Evolutionary conservation across 2,888 invertebrate genomes (phyloP).

Genomic region (Leptothorax acervorum): DNA sequence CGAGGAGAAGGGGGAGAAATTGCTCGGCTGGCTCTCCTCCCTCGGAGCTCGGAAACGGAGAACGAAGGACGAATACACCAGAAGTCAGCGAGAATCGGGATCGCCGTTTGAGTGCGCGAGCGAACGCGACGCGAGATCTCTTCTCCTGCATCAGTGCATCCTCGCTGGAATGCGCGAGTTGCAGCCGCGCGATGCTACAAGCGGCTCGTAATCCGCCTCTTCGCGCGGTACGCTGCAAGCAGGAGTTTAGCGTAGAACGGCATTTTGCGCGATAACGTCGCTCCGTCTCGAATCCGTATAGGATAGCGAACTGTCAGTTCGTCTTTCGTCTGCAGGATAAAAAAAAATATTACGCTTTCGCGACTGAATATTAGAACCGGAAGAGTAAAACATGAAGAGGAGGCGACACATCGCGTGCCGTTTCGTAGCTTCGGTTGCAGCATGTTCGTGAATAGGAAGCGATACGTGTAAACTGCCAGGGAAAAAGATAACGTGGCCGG

Average conservation of each 20-base stretch:
- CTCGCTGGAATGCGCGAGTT: conserved; percentile 39
- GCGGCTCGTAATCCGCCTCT: conserved; percentile 18
- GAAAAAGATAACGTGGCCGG: conserved; percentile 64
- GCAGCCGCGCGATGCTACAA: conserved; percentile 9
- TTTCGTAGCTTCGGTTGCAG: conserved; percentile 19
- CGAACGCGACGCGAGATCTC: neutral
- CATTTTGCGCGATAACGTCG: neutral
- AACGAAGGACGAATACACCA: neutral
- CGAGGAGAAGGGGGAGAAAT: neutral
- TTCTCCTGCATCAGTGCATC: neutral
- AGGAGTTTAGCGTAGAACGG: neutral
- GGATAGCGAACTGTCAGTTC: neutral
- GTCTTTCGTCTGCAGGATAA: neutral
- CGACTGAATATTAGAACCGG: neutral
- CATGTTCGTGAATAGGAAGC: conserved; percentile 29
- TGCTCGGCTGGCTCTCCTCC: neutral
- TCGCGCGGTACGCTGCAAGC: neutral
- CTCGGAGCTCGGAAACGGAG: neutral
- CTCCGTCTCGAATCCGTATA: neutral
- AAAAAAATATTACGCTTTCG: neutral
- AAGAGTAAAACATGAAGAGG: neutral
- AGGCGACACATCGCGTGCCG: neutral
- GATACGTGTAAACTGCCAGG: conserved; percentile 49
- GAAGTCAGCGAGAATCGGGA: conserved; percentile 46
- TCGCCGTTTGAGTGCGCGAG: conserved; percentile 16